phyloP scores from a whole-genome alignment of 2,113 vertebrate species.

The Mus spicilegus region DNA sequence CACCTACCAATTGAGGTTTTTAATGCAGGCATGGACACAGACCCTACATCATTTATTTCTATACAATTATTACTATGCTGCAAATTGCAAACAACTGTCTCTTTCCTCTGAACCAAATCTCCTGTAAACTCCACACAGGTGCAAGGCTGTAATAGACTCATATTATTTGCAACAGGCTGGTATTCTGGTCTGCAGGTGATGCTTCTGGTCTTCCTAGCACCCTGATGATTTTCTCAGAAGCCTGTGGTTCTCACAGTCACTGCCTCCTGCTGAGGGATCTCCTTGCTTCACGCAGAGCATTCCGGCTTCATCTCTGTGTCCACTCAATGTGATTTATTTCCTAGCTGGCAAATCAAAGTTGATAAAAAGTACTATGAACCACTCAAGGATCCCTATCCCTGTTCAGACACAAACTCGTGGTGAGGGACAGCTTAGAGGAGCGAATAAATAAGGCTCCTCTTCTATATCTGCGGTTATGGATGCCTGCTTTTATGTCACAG shows the following conservation, averaged over 20 bases:
- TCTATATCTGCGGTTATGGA: not conserved
- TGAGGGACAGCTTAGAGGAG: not conserved
- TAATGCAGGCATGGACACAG: not conserved
- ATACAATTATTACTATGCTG: not conserved
- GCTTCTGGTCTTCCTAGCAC: not conserved
- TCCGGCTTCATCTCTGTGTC: not conserved
- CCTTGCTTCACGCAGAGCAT: not conserved
- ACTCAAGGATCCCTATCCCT: not conserved
- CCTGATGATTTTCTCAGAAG: not conserved
- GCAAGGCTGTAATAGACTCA: accelerated
- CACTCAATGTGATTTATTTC: not conserved
- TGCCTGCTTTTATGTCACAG: not conserved
- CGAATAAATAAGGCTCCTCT: not conserved
- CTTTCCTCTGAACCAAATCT: not conserved
- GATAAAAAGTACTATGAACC: not conserved
- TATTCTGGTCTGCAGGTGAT: not conserved
- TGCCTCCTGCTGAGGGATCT: not conserved
- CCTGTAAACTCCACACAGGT: not conserved
- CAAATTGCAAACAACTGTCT: not conserved
- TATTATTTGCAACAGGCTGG: not conserved
- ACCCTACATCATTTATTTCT: not conserved
- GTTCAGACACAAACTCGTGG: not conserved
- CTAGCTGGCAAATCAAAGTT: not conserved
- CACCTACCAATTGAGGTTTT: not conserved
- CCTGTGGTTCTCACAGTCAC: not conserved